Conservation (phyloP, 2,797 vertebrate species). For the Champsocephalus esox region DNA sequence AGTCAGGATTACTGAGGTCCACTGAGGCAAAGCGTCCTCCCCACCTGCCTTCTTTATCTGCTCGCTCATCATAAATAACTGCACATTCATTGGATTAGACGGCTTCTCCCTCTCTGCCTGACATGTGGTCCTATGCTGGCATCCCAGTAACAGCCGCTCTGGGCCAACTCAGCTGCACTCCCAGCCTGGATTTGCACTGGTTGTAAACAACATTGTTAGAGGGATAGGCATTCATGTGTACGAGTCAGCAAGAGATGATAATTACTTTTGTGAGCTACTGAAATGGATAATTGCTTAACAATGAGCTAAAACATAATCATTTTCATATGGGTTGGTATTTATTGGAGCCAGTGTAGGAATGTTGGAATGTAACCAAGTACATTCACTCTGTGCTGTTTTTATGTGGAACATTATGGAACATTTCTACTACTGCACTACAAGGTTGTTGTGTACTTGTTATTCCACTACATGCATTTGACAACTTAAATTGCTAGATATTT, state of each 20-base stretch:
- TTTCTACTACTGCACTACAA: background rate
- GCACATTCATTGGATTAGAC: conserved; percentile 61
- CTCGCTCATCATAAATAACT: conserved; percentile 65
- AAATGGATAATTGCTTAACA: conserved; percentile 29
- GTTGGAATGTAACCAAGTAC: background rate
- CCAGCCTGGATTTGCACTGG: conserved; percentile 53
- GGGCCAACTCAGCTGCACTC: conserved; percentile 49
- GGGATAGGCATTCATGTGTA: conserved; percentile 48
- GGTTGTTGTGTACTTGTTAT: background rate
- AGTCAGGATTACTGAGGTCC: conserved; percentile 70
- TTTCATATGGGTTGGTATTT: background rate
- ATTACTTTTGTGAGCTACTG: conserved; percentile 49
- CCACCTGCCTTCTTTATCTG: conserved; percentile 58
- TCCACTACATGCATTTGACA: background rate
- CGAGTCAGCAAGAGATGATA: conserved; percentile 53
- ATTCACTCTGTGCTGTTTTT: background rate
- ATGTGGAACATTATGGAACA: background rate
- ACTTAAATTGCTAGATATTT: background rate
- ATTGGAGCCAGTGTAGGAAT: background rate
- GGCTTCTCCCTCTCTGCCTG: conserved; percentile 41
- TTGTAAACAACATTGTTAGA: conserved; percentile 74
- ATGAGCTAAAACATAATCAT: conserved; percentile 23
- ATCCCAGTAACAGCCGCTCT: conserved; percentile 46
- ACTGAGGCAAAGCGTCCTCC: conserved; percentile 64
- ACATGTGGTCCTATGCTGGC: conserved; percentile 48